These are phyloP conservation scores for Rhynchonema sp. DNA, from an alignment of 2,888 invertebrate species.

Conservation along the genomic window DNA sequence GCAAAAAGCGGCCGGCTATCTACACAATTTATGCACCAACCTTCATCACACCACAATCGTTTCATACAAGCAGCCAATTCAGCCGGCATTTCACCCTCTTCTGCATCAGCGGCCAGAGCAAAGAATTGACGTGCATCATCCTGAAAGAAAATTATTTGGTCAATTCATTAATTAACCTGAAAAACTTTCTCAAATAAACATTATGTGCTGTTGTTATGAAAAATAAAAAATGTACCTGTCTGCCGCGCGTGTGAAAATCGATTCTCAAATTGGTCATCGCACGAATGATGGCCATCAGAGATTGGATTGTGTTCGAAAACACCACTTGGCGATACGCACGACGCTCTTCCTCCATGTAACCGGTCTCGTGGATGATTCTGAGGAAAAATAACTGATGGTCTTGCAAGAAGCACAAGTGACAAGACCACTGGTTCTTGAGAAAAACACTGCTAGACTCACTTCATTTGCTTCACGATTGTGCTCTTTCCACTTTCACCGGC, in stretches of 20 bases:
- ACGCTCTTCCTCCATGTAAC: constrained; percentile 69
- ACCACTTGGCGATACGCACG: constrained; percentile 72
- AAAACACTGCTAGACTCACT: constrained; percentile 52
- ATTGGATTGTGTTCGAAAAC: constrained; percentile 68
- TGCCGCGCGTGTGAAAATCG: constrained; percentile 55
- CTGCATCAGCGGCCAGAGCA: constrained; percentile 58
- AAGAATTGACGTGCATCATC: constrained; percentile 69
- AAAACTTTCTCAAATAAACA: no score
- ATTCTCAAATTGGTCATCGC: constrained; percentile 73
- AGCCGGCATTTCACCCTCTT: constrained; percentile 60
- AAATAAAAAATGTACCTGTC: constrained; percentile 44
- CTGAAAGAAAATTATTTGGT: no score
- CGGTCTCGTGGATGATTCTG: constrained; percentile 68
- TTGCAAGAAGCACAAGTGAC: not conserved
- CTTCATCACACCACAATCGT: constrained; percentile 61
- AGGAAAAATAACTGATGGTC: not conserved
- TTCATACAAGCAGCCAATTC: constrained; percentile 67
- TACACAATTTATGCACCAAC: no score
- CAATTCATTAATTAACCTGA: no score
- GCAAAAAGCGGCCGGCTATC: constrained; percentile 55
- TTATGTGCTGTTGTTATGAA: no score
- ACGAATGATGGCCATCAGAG: constrained; percentile 68
- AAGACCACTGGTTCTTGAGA: constrained; percentile 35
- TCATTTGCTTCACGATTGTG: constrained; percentile 99
- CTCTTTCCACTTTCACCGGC: constrained; percentile 96